Percentiles rank a stretch among this genome's conserved stretches.
These are phyloP conservation scores for Propithecus perrieri DNA, from an alignment of 2,797 vertebrate genomes.

Conservation along the genomic window DNA sequence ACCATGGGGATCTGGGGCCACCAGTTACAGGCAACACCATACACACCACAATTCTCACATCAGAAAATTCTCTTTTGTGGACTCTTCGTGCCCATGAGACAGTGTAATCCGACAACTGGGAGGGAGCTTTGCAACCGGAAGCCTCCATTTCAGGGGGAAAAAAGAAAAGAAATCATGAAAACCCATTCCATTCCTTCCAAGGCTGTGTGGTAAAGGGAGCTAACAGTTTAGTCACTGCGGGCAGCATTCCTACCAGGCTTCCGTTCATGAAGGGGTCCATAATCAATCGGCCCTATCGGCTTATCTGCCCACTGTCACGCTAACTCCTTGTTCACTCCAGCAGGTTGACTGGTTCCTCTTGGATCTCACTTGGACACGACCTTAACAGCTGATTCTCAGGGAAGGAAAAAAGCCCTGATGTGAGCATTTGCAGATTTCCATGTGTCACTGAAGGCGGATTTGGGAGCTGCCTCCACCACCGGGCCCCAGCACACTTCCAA, in stretches of 20 bases:
- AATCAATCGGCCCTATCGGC: background rate
- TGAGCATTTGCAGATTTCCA: background rate
- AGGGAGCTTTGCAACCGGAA: background rate
- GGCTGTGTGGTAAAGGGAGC: background rate
- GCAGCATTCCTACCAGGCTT: background rate
- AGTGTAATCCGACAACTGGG: background rate
- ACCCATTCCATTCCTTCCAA: background rate
- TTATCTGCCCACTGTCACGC: background rate
- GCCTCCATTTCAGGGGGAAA: background rate
- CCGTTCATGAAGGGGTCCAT: background rate
- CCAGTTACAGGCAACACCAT: background rate
- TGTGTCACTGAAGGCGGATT: background rate
- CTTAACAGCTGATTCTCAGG: background rate
- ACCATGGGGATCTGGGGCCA: fast-evolving
- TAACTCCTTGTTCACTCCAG: background rate
- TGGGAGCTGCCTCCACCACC: background rate
- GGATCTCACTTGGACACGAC: background rate
- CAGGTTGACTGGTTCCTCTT: constrained; percentile 4
- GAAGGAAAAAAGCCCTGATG: too few species aligned
- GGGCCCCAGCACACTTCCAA: background rate
- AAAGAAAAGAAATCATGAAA: background rate
- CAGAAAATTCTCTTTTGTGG: background rate
- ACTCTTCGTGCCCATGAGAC: background rate
- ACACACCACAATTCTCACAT: background rate
- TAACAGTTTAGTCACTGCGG: background rate